Evolutionary conservation across 2,797 vertebrate species (phyloP).

Genomic region (Monodelphis domestica): DNA sequence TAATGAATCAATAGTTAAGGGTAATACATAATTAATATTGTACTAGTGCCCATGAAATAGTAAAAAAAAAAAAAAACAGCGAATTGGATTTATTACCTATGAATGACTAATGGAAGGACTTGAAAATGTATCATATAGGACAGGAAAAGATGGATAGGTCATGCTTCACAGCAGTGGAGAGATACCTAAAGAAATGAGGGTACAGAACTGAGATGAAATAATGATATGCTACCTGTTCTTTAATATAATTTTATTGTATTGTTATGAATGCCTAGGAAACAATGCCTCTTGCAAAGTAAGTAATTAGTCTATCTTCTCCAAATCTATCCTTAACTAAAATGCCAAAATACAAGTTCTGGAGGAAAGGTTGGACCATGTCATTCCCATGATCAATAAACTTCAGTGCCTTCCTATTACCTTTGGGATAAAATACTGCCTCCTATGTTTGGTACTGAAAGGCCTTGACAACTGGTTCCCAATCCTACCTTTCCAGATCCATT

Average conservation of each 20-base stretch:
- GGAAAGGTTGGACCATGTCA: too few relatives aligned
- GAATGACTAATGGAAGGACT: background rate
- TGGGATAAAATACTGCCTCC: too few relatives aligned
- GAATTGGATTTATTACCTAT: background rate
- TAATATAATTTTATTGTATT: slow-evolving; percentile 1
- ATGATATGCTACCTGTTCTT: slow-evolving; percentile 12
- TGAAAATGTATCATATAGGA: background rate
- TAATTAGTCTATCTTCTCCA: background rate
- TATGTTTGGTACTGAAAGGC: too few relatives aligned
- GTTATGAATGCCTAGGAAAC: background rate
- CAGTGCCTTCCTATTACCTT: too few relatives aligned
- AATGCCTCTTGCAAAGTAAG: background rate
- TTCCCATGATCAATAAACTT: too few relatives aligned
- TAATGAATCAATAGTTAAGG: background rate
- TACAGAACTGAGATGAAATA: background rate
- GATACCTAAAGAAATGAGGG: background rate
- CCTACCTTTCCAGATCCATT: too few relatives aligned
- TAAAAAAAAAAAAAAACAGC: background rate
- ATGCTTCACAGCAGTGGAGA: background rate
- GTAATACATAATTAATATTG: background rate
- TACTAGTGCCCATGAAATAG: background rate
- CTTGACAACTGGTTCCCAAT: too few relatives aligned
- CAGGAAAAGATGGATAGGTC: background rate
- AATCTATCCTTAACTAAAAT: background rate
- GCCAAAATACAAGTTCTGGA: background rate